Percentiles rank a stretch among this genome's conserved stretches.
These are phyloP conservation scores for Halocaridina rubra DNA, from an alignment of 2,888 invertebrate genomes.

Conservation along the genomic window DNA sequence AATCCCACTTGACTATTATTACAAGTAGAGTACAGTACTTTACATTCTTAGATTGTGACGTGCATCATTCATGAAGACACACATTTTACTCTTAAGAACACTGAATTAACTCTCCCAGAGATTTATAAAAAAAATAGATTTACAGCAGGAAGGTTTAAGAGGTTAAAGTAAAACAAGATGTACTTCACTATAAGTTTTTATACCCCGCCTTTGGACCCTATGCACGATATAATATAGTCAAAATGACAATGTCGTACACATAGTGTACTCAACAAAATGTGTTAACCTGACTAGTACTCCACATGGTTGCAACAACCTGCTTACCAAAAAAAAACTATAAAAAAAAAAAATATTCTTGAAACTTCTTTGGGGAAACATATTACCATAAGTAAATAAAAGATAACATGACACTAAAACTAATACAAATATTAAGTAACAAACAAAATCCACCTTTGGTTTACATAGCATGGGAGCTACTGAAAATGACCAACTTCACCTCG, in stretches of 20 bases:
- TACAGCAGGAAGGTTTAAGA: too few relatives aligned
- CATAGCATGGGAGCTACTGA: constrained; percentile 9
- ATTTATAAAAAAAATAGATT: too few relatives aligned
- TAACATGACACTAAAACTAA: neutral
- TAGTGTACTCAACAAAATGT: constrained; percentile 40
- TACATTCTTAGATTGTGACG: too few relatives aligned
- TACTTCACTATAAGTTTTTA: constrained; percentile 46
- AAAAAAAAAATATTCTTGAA: neutral
- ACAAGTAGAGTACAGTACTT: too few relatives aligned
- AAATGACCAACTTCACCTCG: neutral
- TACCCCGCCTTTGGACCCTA: constrained; percentile 49
- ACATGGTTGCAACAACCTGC: constrained; percentile 37
- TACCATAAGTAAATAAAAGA: neutral
- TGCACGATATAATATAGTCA: constrained; percentile 45
- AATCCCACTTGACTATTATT: too few relatives aligned
- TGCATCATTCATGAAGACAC: too few relatives aligned
- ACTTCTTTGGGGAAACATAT: neutral
- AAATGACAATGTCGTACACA: constrained; percentile 47
- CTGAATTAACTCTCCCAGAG: too few relatives aligned
- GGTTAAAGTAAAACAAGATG: neutral
- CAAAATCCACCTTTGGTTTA: neutral
- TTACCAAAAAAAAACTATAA: constrained; percentile 15
- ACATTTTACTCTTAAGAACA: too few relatives aligned
- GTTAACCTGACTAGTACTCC: constrained; percentile 41
- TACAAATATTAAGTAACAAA: too few relatives aligned